Base-by-base conservation (phyloP, 2,113 vertebrate species). In the Chrysochloris asiatica region DNA sequence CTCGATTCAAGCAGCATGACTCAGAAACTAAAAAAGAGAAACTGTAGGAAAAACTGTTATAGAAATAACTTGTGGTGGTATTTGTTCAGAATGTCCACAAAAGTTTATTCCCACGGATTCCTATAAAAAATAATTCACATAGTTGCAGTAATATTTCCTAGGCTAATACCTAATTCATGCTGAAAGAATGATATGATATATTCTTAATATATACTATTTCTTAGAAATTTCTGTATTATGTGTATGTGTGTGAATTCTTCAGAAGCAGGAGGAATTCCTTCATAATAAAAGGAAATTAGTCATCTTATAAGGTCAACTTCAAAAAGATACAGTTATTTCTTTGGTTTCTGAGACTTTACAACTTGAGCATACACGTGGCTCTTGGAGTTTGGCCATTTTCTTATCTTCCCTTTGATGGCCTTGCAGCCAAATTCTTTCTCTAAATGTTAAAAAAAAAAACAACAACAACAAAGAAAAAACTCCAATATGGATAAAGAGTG, bases 1-100 rank as follows among this genome's bases (percentile, higher is more conserved):
- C 41, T 11, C 59, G 17, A 71, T 30, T 72, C 22, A 67, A 52
- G 47, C 54, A 93, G 28, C 33, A 21, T 61, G 67, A 94, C 52
- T 28, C 36, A 73, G 92, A 88, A 89, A 77, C 67, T 87, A 61
- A 47, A 67, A 86, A 47, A 45, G 59, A 59, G 77, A 47, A 13
- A 78, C 30, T n/a, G 2, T 43, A 73, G 38, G n/a, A 75, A 91
- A 82, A 75, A 24, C 52, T 61, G 5, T 22, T 88, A 33, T 38
- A 54, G 75, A 71, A 81, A 72, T n/a, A n/a, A n/a, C n/a, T n/a
- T n/a, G n/a, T n/a, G n/a, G n/a, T n/a, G n/a, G n/a, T n/a, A n/a
- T n/a, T n/a, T n/a, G 30, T 82, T 86, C 52, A 87, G 38, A 81
- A 48, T 78, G 21, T 47, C 89, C 95, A 45, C 73, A 84, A 69